Percentiles rank a stretch among this genome's conserved stretches.
phyloP scores from a whole-genome alignment of 2,113 vertebrate genomes.

The Panurus biarmicus region DNA sequence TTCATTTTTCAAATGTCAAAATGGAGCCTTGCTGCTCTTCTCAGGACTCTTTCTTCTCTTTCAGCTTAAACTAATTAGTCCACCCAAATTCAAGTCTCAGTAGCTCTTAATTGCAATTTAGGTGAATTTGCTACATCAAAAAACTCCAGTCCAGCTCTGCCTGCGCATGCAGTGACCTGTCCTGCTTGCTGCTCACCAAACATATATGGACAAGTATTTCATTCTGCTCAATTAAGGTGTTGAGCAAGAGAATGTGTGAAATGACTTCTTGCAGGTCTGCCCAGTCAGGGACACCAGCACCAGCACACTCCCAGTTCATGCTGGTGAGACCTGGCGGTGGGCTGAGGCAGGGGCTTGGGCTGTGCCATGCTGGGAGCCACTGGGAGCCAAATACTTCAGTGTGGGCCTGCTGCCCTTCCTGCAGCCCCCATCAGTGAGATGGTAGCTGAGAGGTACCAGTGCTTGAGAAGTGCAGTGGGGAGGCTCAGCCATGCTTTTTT shows the following conservation, averaged over 20 bases:
- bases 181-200: neutral
- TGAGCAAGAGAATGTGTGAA: neutral
- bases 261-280: neutral
- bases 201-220: rapidly evolving
- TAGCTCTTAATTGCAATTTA: neutral
- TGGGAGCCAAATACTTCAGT: rapidly evolving
- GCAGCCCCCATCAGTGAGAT: rapidly evolving
- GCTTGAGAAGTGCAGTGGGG: neutral
- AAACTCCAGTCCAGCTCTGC: neutral
- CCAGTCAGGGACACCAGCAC: neutral
- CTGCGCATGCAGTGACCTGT: neutral
- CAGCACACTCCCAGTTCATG: neutral
- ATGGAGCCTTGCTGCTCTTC: neutral
- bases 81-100: neutral
- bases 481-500: neutral
- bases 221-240: neutral
- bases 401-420: neutral
- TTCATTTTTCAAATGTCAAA: neutral
- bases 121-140: neutral
- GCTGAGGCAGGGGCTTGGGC: neutral
- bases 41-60: neutral
- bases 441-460: neutral
- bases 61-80: neutral
- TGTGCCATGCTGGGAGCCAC: neutral
- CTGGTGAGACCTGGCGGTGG: neutral